These are phyloP conservation scores for Athene noctua DNA, from an alignment of 2,113 vertebrate species.

Conservation along the genomic window DNA sequence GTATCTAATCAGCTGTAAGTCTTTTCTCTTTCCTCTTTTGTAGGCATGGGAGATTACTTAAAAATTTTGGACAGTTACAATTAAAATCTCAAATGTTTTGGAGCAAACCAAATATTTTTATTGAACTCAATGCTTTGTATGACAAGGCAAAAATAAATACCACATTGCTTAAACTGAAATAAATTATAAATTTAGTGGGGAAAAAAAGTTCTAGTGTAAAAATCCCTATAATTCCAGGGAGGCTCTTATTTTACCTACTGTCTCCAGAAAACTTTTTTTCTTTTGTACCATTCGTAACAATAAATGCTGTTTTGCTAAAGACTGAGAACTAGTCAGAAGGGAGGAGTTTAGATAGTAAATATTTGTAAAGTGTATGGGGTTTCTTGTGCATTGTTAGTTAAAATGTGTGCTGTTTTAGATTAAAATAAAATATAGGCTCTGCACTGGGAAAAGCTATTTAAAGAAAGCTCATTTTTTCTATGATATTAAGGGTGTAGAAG, in stretches of 20 bases:
- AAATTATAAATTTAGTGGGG: neutral
- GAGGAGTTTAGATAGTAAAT: neutral
- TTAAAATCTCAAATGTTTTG: neutral
- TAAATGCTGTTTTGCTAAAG: neutral
- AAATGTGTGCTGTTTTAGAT: neutral
- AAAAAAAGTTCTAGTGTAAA: neutral
- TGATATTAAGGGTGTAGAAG: neutral
- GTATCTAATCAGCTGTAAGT: neutral
- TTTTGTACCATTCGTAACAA: neutral
- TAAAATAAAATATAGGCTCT: neutral
- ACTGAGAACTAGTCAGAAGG: neutral
- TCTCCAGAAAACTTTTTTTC: neutral
- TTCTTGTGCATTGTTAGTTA: neutral
- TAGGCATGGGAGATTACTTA: neutral
- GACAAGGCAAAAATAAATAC: neutral
- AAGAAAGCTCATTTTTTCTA: neutral
- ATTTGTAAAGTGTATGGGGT: neutral
- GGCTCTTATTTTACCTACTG: neutral
- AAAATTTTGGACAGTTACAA: neutral
- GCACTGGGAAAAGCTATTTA: conserved; percentile 24
- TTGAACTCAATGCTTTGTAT: neutral
- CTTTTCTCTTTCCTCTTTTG: neutral
- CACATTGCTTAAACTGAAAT: neutral
- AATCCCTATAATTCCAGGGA: neutral
- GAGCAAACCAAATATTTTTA: neutral